Percentiles rank a stretch among this genome's conserved stretches.
Evolutionary conservation across 2,888 invertebrate species (phyloP).

Genomic region (Maniola hyperantus): DNA sequence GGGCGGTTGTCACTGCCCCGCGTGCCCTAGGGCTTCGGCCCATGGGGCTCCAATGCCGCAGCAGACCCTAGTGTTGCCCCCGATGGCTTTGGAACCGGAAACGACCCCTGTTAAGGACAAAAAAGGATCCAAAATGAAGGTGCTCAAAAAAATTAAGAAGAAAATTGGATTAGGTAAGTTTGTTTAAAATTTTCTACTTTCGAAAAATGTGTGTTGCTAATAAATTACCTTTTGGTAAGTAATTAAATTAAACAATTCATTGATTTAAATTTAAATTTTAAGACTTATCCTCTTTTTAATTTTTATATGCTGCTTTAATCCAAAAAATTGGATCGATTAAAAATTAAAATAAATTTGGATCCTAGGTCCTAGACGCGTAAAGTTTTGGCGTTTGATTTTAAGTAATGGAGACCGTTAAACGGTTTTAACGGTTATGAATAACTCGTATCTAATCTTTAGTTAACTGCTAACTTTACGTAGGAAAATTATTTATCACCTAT

Average conservation of each 20-base stretch:
- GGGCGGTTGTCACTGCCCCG: constrained; percentile 81
- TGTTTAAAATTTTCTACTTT: not conserved
- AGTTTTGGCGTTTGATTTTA: not conserved
- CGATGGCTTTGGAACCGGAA: constrained; percentile 74
- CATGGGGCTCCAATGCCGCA: constrained; percentile 69
- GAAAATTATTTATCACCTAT: not conserved
- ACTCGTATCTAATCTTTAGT: constrained; percentile 13
- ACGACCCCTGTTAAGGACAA: constrained; percentile 75
- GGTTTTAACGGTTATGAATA: constrained; percentile 6
- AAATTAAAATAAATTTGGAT: no score
- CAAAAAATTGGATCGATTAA: not conserved
- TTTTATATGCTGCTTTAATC: no score
- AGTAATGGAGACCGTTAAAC: not conserved
- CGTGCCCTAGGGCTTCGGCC: constrained; percentile 75
- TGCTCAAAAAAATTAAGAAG: constrained; percentile 93
- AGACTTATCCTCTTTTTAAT: no score
- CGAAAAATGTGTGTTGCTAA: no score
- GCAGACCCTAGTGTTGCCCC: constrained; percentile 73
- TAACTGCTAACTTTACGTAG: not conserved
- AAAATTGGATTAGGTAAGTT: constrained; percentile 93
- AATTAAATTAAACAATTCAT: not conserved
- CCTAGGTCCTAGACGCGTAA: no score
- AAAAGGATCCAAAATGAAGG: constrained; percentile 90
- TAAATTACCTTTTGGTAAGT: no score
- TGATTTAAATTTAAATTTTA: not conserved